Evolutionary conservation across 2,888 invertebrate species (phyloP).

Genomic region (Drosophila tripunctata): DNA sequence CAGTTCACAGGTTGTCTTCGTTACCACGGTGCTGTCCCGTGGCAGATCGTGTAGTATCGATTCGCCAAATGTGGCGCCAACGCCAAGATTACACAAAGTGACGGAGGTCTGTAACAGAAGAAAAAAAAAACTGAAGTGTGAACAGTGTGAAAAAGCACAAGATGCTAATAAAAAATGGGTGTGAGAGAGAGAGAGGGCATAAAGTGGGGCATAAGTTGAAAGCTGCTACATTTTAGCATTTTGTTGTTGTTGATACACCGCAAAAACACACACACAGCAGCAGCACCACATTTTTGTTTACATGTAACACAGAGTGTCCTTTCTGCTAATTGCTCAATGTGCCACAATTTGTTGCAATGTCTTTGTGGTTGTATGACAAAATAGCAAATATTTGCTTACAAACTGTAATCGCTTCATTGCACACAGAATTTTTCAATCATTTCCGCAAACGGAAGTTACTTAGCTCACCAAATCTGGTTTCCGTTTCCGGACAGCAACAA

Average conservation of each 20-base stretch:
- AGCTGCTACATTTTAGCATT: slow-evolving; percentile 38
- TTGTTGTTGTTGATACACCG: slow-evolving; percentile 31
- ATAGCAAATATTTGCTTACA: slow-evolving; percentile 54
- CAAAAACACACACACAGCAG: slow-evolving; percentile 6
- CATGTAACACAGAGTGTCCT: slow-evolving; percentile 6
- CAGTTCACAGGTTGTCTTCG: slow-evolving; percentile 90
- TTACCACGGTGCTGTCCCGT: slow-evolving; percentile 89
- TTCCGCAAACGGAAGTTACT: slow-evolving; percentile 39
- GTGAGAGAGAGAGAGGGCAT: not conserved
- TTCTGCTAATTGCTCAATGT: slow-evolving; percentile 59
- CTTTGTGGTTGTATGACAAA: slow-evolving; percentile 32
- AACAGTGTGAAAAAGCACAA: not conserved
- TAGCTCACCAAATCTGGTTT: slow-evolving; percentile 3
- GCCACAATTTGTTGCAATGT: slow-evolving; percentile 51
- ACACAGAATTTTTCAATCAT: slow-evolving; percentile 31
- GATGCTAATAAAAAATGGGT: slow-evolving; percentile 2
- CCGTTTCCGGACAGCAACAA: slow-evolving; percentile 27
- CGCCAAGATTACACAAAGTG: slow-evolving; percentile 88
- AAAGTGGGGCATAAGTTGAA: slow-evolving; percentile 23
- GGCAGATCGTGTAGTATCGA: slow-evolving; percentile 90
- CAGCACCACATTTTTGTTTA: too few species aligned
- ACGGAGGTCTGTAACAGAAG: slow-evolving; percentile 86
- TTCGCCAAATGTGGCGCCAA: slow-evolving; percentile 91
- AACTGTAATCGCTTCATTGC: slow-evolving; percentile 48
- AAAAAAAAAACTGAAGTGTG: not conserved